A percentile compares a stretch with the other conserved stretches of the same genome.
Evolutionary conservation across 2,113 vertebrate genomes (phyloP).

Genomic region (Takifugu bimaculatus): DNA sequence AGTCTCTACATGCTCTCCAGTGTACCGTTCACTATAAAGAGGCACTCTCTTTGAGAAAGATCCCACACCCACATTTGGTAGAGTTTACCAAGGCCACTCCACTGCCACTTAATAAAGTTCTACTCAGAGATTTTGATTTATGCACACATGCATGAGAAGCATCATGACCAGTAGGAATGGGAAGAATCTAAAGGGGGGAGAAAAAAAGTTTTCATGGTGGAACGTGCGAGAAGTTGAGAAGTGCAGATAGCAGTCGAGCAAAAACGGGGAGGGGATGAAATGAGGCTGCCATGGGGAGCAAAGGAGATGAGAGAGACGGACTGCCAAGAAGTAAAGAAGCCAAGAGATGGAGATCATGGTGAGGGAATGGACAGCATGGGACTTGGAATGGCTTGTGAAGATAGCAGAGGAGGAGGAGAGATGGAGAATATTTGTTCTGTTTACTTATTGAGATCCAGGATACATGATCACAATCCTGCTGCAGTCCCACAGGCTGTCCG

Average conservation of each 20-base stretch:
- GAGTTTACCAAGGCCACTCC: constrained; percentile 48
- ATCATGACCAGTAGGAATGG: constrained; percentile 6
- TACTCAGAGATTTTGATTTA: constrained; percentile 8
- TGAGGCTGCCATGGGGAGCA: constrained; percentile 36
- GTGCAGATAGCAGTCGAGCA: constrained; percentile 24
- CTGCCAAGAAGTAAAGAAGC: constrained; percentile 53
- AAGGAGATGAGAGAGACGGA: constrained; percentile 38
- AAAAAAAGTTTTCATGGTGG: constrained; percentile 18
- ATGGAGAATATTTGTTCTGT: constrained; percentile 59
- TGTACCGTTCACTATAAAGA: constrained; percentile 69
- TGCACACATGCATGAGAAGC: background rate
- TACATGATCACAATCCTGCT: constrained; percentile 41
- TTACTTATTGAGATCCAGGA: constrained; percentile 65
- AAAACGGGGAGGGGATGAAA: constrained; percentile 41
- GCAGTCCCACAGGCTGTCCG: constrained; percentile 31
- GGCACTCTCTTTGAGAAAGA: constrained; percentile 57
- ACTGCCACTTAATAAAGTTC: constrained; percentile 21
- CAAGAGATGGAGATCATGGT: constrained; percentile 61
- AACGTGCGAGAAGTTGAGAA: constrained; percentile 18
- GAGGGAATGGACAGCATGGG: constrained; percentile 46
- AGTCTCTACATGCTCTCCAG: constrained; percentile 58
- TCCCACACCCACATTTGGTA: constrained; percentile 32
- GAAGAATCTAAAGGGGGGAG: background rate
- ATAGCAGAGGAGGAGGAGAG: constrained; percentile 39
- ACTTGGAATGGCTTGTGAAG: constrained; percentile 48